phyloP scores from a whole-genome alignment of 2,113 vertebrate genomes.

The Hystrix brachyura region DNA sequence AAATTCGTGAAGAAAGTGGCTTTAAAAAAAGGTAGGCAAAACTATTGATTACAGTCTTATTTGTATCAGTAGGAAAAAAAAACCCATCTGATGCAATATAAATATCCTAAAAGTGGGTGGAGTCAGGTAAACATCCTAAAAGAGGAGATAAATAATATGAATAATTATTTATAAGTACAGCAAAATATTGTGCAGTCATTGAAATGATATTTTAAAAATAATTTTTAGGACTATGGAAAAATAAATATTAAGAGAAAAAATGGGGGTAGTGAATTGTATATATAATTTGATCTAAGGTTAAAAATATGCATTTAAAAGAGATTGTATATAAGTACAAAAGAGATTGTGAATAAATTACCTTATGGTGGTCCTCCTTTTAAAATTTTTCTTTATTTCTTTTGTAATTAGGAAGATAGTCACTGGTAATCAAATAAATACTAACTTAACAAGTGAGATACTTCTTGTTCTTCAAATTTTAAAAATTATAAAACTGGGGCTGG shows the following conservation, averaged over 20 bases:
- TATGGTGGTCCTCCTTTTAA: not conserved
- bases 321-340: not conserved
- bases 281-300: not conserved
- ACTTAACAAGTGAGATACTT: constrained; percentile 32
- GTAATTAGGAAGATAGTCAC: constrained; percentile 37
- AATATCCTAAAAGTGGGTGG: constrained; percentile 12
- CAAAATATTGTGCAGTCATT: not conserved
- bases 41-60: constrained; percentile 16
- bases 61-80: not conserved
- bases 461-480: constrained; percentile 8
- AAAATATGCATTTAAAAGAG: constrained; percentile 20
- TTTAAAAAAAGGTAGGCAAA: constrained; percentile 5
- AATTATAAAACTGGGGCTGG: not conserved
- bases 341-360: not conserved
- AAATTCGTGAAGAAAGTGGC: constrained; percentile 46
- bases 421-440: constrained; percentile 28
- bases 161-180: not conserved
- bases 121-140: not conserved
- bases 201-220: constrained; percentile 47
- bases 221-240: constrained; percentile 32
- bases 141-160: constrained; percentile 23
- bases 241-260: not conserved
- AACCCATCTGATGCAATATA: not conserved
- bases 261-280: not conserved
- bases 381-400: constrained; percentile 60